Percentiles rank a stretch among this genome's conserved stretches.
Conservation (phyloP, 2,797 vertebrate genomes). For the Distichodus sexfasciatus region DNA sequence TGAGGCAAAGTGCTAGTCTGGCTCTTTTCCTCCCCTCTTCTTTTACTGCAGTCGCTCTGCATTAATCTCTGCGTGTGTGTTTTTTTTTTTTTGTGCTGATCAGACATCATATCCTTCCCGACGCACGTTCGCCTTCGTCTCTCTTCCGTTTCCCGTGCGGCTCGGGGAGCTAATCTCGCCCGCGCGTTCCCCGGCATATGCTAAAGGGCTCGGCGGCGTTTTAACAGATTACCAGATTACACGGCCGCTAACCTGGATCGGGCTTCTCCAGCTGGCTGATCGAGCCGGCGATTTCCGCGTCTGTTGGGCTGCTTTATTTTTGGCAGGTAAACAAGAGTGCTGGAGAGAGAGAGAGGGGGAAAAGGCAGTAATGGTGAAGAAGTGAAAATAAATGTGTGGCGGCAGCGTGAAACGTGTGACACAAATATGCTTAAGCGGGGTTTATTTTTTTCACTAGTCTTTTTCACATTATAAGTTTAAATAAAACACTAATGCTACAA, state of each 20-base stretch:
- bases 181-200: slow-evolving; percentile 61
- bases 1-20: slow-evolving; percentile 46
- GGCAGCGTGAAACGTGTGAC: slow-evolving; percentile 65
- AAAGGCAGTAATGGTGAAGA: background rate
- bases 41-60: slow-evolving; percentile 48
- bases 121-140: no score
- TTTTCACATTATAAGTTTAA: slow-evolving; percentile 75
- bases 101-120: no score
- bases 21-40: slow-evolving; percentile 55
- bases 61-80: slow-evolving; percentile 39
- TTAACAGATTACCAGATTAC: slow-evolving; percentile 72
- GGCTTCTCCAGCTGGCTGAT: slow-evolving; percentile 30
- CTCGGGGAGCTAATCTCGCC: no score
- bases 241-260: slow-evolving; percentile 22
- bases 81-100: slow-evolving; percentile 51
- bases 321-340: background rate
- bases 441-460: slow-evolving; percentile 66
- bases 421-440: slow-evolving; percentile 63
- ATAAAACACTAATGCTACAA: slow-evolving; percentile 76
- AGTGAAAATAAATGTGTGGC: slow-evolving; percentile 30
- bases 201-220: slow-evolving; percentile 57
- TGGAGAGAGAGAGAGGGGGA: background rate
- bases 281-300: background rate
- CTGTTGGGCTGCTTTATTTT: background rate
- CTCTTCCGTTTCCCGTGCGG: no score